phyloP scores from a whole-genome alignment of 1,140 invertebrate genomes.

The Phocides pigmalion region DNA sequence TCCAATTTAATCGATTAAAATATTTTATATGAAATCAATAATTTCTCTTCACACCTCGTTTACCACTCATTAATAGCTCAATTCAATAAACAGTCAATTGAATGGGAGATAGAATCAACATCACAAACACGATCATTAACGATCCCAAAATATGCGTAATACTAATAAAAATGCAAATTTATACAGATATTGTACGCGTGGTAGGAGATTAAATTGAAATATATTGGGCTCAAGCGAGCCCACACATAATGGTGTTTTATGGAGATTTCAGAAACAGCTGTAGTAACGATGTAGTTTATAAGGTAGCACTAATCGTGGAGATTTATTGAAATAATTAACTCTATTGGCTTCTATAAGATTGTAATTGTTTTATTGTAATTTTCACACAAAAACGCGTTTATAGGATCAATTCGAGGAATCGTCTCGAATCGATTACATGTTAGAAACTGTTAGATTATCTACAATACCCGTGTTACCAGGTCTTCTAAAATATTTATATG shows the following conservation, averaged over 20 bases:
- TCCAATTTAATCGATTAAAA: neutral
- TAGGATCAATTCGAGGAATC: too few relatives aligned
- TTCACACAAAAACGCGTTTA: too few relatives aligned
- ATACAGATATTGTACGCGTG: constrained; percentile 45
- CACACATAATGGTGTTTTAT: constrained; percentile 16
- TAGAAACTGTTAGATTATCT: too few relatives aligned
- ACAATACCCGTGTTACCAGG: too few relatives aligned
- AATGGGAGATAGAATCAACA: constrained; percentile 10
- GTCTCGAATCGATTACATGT: too few relatives aligned
- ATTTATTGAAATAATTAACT: too few relatives aligned
- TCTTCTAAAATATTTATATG: too few relatives aligned
- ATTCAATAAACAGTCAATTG: constrained; percentile 31
- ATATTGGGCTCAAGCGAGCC: constrained; percentile 5
- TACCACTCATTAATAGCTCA: constrained; percentile 16
- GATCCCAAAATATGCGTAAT: constrained; percentile 41
- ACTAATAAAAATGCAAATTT: constrained; percentile 55
- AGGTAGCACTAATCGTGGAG: neutral
- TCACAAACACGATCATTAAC: constrained; percentile 32
- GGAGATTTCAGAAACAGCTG: constrained; percentile 1
- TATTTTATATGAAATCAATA: constrained; percentile 14
- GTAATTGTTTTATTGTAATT: too few relatives aligned
- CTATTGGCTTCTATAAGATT: too few relatives aligned
- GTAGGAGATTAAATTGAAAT: constrained; percentile 39
- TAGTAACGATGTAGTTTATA: neutral
- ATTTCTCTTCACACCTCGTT: constrained; percentile 19